These are phyloP conservation scores for Syrmaticus mikado DNA, from an alignment of 2,113 vertebrate genomes.

Conservation along the genomic window DNA sequence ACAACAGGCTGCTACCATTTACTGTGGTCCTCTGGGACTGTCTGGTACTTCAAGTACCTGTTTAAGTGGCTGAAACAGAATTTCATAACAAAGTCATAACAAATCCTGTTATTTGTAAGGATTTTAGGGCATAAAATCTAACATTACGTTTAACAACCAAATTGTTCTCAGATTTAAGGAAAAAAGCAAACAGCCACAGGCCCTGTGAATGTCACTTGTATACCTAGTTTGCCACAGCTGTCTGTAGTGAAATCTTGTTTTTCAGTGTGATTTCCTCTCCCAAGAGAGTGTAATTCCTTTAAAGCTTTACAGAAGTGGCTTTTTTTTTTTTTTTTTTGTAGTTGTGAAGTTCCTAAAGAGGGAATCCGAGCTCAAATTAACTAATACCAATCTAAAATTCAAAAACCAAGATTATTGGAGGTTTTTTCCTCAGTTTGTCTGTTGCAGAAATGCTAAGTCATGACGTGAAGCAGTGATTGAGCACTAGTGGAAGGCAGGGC, in stretches of 20 bases:
- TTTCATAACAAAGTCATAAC: neutral
- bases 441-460: too few relatives aligned
- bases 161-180: neutral
- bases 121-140: neutral
- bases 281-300: neutral
- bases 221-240: neutral
- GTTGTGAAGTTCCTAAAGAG: neutral
- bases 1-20: neutral
- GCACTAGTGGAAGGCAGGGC: too few relatives aligned
- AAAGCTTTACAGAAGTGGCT: fast-evolving
- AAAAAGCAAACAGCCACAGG: neutral
- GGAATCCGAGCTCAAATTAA: neutral
- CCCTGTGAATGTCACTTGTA: neutral
- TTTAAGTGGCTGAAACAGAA: conserved; percentile 2
- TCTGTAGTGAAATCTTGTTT: neutral
- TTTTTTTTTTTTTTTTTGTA: neutral
- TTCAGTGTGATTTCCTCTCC: neutral
- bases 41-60: neutral
- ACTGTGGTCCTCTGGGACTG: neutral
- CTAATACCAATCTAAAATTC: neutral
- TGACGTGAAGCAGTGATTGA: too few relatives aligned
- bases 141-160: neutral
- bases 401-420: neutral
- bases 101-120: neutral
- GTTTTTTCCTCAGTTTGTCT: neutral